Percentiles rank a stretch among this genome's conserved stretches.
Evolutionary conservation across 2,113 vertebrate genomes (phyloP).

Genomic region (Cariama cristata): DNA sequence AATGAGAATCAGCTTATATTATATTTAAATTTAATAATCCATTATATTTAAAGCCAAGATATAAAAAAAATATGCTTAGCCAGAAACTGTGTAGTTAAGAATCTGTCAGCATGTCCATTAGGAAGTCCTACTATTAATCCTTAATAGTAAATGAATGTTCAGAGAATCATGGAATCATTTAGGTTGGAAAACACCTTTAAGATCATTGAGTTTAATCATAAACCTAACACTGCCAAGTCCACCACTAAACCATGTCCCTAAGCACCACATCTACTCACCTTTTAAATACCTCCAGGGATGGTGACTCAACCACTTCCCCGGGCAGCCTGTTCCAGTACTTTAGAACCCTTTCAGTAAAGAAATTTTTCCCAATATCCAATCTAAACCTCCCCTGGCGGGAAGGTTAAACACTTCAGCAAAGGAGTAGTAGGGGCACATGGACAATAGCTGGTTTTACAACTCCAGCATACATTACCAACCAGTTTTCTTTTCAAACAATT

Average conservation of each 20-base stretch:
- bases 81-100: slow-evolving; percentile 8
- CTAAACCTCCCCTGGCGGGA: no score
- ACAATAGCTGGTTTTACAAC: background rate
- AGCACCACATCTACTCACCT: no score
- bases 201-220: no score
- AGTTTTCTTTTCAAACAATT: background rate
- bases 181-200: no score
- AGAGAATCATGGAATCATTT: no score
- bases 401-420: background rate
- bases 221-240: no score
- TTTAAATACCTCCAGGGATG: no score
- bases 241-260: no score
- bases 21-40: background rate
- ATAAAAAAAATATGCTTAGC: background rate
- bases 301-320: no score
- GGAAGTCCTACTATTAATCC: background rate
- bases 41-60: background rate
- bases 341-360: no score
- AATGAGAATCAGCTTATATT: slow-evolving; percentile 24
- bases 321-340: no score
- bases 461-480: background rate
- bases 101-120: slow-evolving; percentile 17
- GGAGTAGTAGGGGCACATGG: background rate
- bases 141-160: background rate
- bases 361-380: no score